phyloP scores from a whole-genome alignment of 2,113 vertebrate species.

The Gadus macrocephalus region DNA sequence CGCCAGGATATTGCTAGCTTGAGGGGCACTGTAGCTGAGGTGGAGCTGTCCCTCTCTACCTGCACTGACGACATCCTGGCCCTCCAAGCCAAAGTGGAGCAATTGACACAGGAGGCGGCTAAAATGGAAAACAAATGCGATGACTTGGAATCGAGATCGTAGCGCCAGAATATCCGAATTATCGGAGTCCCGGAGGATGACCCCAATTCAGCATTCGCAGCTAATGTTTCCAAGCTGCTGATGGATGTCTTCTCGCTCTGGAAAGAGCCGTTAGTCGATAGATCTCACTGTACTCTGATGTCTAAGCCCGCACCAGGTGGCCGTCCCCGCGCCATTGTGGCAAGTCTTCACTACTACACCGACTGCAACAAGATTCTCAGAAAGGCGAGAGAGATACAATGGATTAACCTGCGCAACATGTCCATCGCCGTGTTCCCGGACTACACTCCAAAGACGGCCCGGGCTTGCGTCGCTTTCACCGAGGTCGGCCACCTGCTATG shows the following conservation, averaged over 20 bases:
- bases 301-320: slow-evolving; percentile 12
- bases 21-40: not conserved
- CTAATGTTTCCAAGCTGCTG: slow-evolving; percentile 3
- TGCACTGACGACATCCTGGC: not conserved
- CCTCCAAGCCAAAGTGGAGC: not conserved
- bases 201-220: not conserved
- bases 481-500: not conserved
- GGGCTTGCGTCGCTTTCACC: not conserved
- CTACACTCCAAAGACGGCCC: slow-evolving; percentile 17
- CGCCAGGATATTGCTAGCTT: not conserved
- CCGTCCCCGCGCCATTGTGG: slow-evolving; percentile 18
- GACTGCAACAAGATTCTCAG: too few relatives aligned
- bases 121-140: slow-evolving; percentile 1
- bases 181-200: slow-evolving; percentile 3
- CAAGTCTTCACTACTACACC: slow-evolving; percentile 19
- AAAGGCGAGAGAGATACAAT: too few relatives aligned
- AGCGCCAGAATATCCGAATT: slow-evolving; percentile 15
- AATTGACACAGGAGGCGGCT: not conserved
- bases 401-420: not conserved
- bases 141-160: slow-evolving; percentile 12
- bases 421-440: slow-evolving; percentile 26
- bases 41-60: not conserved
- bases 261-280: slow-evolving; percentile 10
- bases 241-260: slow-evolving; percentile 14
- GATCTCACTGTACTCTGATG: not conserved